These are phyloP conservation scores for Trinectes maculatus DNA, from an alignment of 2,113 vertebrate genomes.

Conservation along the genomic window DNA sequence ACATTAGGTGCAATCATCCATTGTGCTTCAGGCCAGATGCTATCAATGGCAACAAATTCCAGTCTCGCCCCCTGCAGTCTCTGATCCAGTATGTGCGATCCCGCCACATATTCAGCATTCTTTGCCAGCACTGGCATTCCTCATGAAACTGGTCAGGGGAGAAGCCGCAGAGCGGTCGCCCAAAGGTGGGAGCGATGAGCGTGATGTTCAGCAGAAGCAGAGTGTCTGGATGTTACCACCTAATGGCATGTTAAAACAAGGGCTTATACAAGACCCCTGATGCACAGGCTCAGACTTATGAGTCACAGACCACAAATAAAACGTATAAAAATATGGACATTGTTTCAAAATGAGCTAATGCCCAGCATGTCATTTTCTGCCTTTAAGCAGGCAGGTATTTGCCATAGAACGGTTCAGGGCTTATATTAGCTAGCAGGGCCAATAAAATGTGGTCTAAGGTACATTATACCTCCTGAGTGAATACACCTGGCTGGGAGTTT, in stretches of 20 bases:
- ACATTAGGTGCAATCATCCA: conserved; percentile 19
- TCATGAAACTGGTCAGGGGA: conserved; percentile 39
- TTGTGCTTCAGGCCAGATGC: conserved; percentile 25
- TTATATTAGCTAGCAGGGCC: conserved; percentile 55
- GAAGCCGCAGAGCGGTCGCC: conserved; percentile 49
- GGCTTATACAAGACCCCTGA: conserved; percentile 52
- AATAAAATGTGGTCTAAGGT: conserved; percentile 42
- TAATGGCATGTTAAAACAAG: conserved; percentile 43
- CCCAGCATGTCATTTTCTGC: conserved; percentile 39
- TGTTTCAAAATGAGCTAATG: conserved; percentile 67
- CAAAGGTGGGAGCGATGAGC: conserved; percentile 20
- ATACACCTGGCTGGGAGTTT: conserved; percentile 62
- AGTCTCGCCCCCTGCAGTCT: conserved; percentile 37
- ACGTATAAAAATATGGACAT: conserved; percentile 57
- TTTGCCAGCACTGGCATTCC: conserved; percentile 52
- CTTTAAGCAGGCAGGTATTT: conserved; percentile 52
- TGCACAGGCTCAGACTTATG: conserved; percentile 54
- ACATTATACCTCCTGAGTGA: conserved; percentile 43
- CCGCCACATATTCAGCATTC: conserved; percentile 59
- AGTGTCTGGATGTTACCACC: conserved; percentile 38
- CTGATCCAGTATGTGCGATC: conserved; percentile 47
- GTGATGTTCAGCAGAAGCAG: conserved; percentile 46
- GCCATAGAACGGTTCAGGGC: conserved; percentile 47
- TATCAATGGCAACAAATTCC: conserved; percentile 52
- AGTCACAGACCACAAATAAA: conserved; percentile 65